These are phyloP conservation scores for Lacerta viridis DNA, from an alignment of 2,797 vertebrate species.

Conservation along the genomic window DNA sequence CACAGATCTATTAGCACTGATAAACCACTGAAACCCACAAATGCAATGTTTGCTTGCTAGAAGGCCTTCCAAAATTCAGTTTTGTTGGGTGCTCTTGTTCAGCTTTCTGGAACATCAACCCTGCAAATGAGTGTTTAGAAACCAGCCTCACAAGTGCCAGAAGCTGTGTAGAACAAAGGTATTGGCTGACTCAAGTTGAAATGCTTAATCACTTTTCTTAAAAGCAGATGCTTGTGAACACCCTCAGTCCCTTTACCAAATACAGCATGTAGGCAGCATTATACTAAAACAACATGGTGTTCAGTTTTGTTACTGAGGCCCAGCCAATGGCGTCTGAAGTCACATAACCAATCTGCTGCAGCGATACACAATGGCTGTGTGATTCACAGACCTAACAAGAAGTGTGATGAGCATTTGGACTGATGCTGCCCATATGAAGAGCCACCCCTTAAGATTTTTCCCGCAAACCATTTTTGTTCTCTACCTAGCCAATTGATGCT, in stretches of 20 bases:
- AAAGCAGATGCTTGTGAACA: constrained; percentile 12
- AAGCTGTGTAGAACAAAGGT: background rate
- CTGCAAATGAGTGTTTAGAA: constrained; percentile 46
- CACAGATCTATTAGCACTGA: background rate
- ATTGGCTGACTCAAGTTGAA: constrained; percentile 28
- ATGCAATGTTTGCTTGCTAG: background rate
- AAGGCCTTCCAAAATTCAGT: background rate
- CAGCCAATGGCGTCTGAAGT: background rate
- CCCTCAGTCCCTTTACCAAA: background rate
- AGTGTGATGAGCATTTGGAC: background rate
- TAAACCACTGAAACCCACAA: background rate
- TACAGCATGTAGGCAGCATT: background rate
- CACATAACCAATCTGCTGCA: background rate
- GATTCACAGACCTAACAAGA: constrained; percentile 13
- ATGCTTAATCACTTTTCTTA: constrained; percentile 18
- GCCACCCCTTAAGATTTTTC: background rate
- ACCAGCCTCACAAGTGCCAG: constrained; percentile 47
- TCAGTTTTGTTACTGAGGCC: constrained; percentile 10
- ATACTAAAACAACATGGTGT: background rate
- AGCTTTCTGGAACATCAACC: constrained; percentile 48
- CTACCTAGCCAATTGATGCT: background rate
- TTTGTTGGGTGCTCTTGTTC: background rate
- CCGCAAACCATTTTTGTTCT: background rate
- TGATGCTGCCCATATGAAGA: background rate
- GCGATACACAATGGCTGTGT: background rate